Conservation (phyloP, 2,888 invertebrate genomes). For the Cosmorhoe ocellata region DNA sequence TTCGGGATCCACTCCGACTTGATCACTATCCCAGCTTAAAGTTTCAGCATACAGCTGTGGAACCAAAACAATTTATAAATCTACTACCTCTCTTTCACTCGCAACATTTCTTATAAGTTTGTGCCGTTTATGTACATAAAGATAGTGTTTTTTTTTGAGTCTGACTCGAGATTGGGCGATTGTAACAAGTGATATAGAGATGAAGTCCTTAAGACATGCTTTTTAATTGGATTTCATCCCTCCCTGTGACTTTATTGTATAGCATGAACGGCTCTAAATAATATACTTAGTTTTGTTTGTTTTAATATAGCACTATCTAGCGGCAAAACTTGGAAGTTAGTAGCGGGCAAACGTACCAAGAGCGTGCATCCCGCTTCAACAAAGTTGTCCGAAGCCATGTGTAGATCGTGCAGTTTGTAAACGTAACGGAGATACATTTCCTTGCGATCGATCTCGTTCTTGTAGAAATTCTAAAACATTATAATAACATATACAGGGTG, state of each 20-base stretch:
- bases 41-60: conserved; percentile 92
- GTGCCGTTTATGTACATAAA: too few relatives aligned
- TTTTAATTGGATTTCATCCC: too few relatives aligned
- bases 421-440: conserved; percentile 98
- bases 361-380: conserved; percentile 97
- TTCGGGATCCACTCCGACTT: conserved; percentile 85
- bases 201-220: too few relatives aligned
- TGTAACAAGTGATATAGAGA: too few relatives aligned
- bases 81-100: too few relatives aligned
- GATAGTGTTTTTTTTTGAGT: too few relatives aligned
- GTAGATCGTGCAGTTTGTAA: conserved; percentile 96
- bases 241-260: too few relatives aligned
- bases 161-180: too few relatives aligned
- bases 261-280: too few relatives aligned
- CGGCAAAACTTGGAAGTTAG: background rate
- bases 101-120: too few relatives aligned
- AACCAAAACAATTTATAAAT: conserved; percentile 7
- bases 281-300: too few relatives aligned
- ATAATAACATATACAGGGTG: too few relatives aligned
- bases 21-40: conserved; percentile 90
- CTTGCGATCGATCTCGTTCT: conserved; percentile 96
- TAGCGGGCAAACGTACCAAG: conserved; percentile 70
- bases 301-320: conserved; percentile 2
- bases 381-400: conserved; percentile 94
- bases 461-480: conserved; percentile 92